Percentiles rank a stretch among this genome's conserved stretches.
Evolutionary conservation across 2,888 invertebrate species (phyloP).

Genomic region (Euclidia mi): DNA sequence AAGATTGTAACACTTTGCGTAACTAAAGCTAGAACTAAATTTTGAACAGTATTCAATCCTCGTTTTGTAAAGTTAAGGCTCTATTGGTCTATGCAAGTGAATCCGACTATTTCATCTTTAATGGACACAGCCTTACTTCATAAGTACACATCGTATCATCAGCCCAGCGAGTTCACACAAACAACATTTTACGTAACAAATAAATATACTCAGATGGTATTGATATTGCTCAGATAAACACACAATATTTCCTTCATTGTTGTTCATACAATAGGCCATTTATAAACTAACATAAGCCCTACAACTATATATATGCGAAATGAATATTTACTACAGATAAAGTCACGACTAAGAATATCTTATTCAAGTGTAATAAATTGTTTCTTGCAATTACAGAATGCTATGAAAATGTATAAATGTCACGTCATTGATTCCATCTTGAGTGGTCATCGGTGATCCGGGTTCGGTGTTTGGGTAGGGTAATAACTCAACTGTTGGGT

Average conservation of each 20-base stretch:
- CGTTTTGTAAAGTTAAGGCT: no score
- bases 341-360: slow-evolving; percentile 48
- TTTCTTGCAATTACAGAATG: slow-evolving; percentile 17
- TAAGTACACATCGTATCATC: no score
- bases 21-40: no score
- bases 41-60: no score
- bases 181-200: slow-evolving; percentile 39
- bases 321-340: slow-evolving; percentile 48
- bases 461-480: not conserved
- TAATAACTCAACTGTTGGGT: not conserved
- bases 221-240: slow-evolving; percentile 52
- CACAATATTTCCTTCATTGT: slow-evolving; percentile 67
- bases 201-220: slow-evolving; percentile 51
- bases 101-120: no score
- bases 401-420: not conserved
- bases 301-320: slow-evolving; percentile 56
- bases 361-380: slow-evolving; percentile 32
- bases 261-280: slow-evolving; percentile 72
- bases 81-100: no score
- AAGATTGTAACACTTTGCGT: no score
- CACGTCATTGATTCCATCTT: not conserved
- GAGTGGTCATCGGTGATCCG: not conserved
- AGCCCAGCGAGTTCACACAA: slow-evolving; percentile 2
- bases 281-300: slow-evolving; percentile 56
- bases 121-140: no score